Evolutionary conservation across 2,113 vertebrate genomes (phyloP).

Genomic region (Upupa epops): DNA sequence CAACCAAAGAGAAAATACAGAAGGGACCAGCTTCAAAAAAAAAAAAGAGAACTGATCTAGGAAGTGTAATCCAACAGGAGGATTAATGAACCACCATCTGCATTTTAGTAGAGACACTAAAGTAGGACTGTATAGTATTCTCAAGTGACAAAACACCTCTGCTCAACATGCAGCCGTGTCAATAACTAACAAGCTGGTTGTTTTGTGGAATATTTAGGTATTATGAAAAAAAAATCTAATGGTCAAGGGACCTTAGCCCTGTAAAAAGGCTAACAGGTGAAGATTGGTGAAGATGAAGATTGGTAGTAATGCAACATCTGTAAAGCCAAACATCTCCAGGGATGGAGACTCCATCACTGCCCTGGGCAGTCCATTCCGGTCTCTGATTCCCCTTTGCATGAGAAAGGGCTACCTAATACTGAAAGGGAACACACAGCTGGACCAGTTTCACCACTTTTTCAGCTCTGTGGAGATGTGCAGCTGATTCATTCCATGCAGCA

Average conservation of each 20-base stretch:
- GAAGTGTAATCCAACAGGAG: neutral
- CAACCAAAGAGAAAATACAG: neutral
- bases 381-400: too few relatives aligned
- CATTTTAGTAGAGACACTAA: neutral
- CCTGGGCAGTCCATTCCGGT: too few relatives aligned
- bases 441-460: neutral
- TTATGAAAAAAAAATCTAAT: neutral
- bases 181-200: neutral
- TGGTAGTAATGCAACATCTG: too few relatives aligned
- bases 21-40: neutral
- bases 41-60: neutral
- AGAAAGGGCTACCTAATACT: neutral
- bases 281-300: too few relatives aligned
- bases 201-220: neutral
- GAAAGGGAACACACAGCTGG: neutral
- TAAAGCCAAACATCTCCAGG: too few relatives aligned
- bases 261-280: neutral
- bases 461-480: neutral
- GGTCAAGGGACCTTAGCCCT: neutral
- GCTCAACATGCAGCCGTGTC: neutral
- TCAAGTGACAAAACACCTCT: neutral
- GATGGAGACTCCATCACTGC: too few relatives aligned
- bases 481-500: neutral
- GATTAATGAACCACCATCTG: neutral
- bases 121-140: too few relatives aligned